Evolutionary conservation across 2,113 vertebrate genomes (phyloP).

Genomic region (Cygnus atratus): DNA sequence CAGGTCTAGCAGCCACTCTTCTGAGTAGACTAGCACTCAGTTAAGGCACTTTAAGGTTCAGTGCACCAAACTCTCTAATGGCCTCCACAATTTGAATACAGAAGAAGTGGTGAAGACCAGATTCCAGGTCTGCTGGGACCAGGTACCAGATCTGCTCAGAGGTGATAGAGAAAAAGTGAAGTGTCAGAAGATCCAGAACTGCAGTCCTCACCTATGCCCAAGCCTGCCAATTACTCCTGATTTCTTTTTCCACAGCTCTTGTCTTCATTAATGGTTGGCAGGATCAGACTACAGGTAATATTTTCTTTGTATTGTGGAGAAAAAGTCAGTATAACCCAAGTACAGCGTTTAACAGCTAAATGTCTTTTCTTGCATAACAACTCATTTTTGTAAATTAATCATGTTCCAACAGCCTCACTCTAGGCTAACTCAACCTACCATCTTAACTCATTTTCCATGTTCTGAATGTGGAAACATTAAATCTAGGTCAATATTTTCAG

Average conservation of each 20-base stretch:
- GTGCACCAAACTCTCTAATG: background rate
- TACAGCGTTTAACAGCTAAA: slow-evolving; percentile 3
- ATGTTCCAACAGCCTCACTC: slow-evolving; percentile 17
- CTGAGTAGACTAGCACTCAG: background rate
- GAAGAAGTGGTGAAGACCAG: background rate
- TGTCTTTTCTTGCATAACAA: slow-evolving; percentile 27
- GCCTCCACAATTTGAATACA: background rate
- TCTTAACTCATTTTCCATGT: slow-evolving; percentile 35
- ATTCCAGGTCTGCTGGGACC: background rate
- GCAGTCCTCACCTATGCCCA: background rate
- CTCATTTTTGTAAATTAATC: slow-evolving; percentile 61
- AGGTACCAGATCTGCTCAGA: background rate
- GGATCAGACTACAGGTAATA: background rate
- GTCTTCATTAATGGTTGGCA: background rate
- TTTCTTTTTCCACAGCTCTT: background rate
- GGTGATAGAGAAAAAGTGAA: background rate
- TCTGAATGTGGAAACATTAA: slow-evolving; percentile 47
- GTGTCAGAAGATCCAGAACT: background rate
- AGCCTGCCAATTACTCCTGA: background rate
- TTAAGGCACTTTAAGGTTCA: background rate
- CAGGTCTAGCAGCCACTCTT: background rate
- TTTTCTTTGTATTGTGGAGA: slow-evolving; percentile 10
- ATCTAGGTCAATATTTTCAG: slow-evolving; percentile 61
- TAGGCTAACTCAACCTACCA: slow-evolving; percentile 20
- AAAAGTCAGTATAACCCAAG: slow-evolving; percentile 15